Percentiles rank a stretch among this genome's conserved stretches.
Conservation (phyloP, 1,140 invertebrate genomes). For the Tetramorium simillimum region DNA sequence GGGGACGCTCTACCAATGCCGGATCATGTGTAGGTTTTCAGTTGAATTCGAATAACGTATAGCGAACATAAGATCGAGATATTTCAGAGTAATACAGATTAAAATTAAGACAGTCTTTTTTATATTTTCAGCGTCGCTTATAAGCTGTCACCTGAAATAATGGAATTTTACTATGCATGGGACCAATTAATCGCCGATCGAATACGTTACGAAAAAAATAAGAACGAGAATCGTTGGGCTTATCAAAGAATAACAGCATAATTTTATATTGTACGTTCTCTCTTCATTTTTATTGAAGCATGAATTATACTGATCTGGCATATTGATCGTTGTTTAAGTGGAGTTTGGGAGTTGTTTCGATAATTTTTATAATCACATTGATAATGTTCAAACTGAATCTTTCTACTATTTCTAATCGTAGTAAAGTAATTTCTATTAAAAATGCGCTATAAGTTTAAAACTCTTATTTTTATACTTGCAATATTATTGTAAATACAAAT, state of each 20-base stretch:
- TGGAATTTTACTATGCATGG: slow-evolving; percentile 81
- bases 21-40: slow-evolving; percentile 82
- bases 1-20: slow-evolving; percentile 79
- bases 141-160: slow-evolving; percentile 78
- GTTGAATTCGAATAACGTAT: not conserved
- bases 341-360: not conserved
- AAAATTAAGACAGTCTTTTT: not conserved
- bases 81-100: not conserved
- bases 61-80: not conserved
- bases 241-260: slow-evolving; percentile 71
- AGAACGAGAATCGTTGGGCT: slow-evolving; percentile 54
- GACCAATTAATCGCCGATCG: slow-evolving; percentile 80
- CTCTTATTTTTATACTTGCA: not conserved
- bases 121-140: slow-evolving; percentile 79
- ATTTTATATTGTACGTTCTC: not conserved
- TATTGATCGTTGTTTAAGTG: not conserved
- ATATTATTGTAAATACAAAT: not conserved
- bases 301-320: not conserved
- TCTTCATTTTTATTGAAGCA: not conserved
- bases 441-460: not conserved
- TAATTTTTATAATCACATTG: not conserved
- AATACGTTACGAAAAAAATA: slow-evolving; percentile 66
- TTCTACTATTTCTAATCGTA: not conserved
- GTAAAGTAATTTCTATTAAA: not conserved
- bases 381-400: not conserved